Percentiles rank a stretch among this genome's conserved stretches.
Evolutionary conservation across 2,113 vertebrate species (phyloP).

Genomic region (Cavia porcellus): DNA sequence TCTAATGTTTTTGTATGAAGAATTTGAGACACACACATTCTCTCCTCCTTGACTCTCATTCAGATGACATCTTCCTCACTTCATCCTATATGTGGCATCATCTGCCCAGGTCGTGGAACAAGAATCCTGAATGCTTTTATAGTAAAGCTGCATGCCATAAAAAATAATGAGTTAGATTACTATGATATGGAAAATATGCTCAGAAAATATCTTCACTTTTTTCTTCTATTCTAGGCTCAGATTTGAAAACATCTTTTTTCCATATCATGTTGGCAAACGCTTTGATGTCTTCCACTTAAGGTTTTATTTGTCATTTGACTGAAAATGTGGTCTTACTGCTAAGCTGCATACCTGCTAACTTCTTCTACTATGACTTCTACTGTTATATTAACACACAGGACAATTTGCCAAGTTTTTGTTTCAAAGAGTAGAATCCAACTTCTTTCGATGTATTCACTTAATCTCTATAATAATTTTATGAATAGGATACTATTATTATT

Average conservation of each 20-base stretch:
- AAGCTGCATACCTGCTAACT: constrained; percentile 27
- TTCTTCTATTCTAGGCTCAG: neutral
- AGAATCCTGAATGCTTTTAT: neutral
- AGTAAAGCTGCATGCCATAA: neutral
- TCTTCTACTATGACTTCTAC: neutral
- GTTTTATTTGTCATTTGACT: neutral
- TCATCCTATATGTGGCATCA: neutral
- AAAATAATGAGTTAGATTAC: constrained; percentile 18
- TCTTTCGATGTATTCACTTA: constrained; percentile 14
- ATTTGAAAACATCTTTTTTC: constrained; percentile 34
- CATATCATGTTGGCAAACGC: neutral
- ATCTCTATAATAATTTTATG: constrained; percentile 2
- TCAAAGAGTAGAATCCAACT: constrained; percentile 3
- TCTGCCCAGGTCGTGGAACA: neutral
- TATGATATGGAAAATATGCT: neutral
- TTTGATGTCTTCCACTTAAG: neutral
- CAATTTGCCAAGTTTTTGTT: constrained; percentile 21
- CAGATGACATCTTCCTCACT: neutral
- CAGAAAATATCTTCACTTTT: constrained; percentile 36
- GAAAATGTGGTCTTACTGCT: neutral
- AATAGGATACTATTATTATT: constrained; percentile 46
- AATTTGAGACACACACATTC: neutral
- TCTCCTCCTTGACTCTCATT: constrained; percentile 15
- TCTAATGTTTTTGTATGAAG: neutral
- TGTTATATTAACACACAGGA: neutral